Evolutionary conservation across 2,888 invertebrate genomes (phyloP).

Genomic region (Laspeyria flexula): DNA sequence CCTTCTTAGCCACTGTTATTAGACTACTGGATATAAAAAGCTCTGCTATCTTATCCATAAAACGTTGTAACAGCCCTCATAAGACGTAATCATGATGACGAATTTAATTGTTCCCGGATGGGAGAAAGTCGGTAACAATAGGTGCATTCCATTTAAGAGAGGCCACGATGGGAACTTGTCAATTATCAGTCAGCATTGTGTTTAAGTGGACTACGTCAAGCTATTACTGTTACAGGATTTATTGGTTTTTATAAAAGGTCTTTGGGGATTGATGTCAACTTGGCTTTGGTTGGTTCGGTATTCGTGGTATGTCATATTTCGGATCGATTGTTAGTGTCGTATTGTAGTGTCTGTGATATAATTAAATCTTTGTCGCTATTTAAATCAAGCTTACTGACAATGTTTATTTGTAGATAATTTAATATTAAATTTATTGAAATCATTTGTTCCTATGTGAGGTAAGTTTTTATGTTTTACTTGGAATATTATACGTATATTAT

Average conservation of each 20-base stretch:
- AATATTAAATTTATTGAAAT: no score
- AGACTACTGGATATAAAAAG: no score
- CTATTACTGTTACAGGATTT: conserved; percentile 33
- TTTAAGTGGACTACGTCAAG: conserved; percentile 37
- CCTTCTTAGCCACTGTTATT: no score
- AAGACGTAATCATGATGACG: conserved; percentile 40
- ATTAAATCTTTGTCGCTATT: no score
- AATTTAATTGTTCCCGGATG: conserved; percentile 42
- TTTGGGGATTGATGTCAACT: conserved; percentile 10
- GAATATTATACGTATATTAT: no score
- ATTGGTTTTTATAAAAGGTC: conserved; percentile 32
- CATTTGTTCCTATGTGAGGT: no score
- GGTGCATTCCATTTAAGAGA: conserved; percentile 31
- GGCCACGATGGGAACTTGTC: conserved; percentile 37
- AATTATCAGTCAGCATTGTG: conserved; percentile 44
- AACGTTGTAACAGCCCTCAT: conserved; percentile 12
- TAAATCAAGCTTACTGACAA: no score
- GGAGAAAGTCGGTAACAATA: conserved; percentile 46
- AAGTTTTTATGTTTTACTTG: no score
- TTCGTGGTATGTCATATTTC: not conserved
- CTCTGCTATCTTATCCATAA: not conserved
- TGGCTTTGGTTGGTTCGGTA: conserved; percentile 3
- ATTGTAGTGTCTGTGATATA: no score
- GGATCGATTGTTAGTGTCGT: not conserved
- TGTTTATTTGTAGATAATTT: no score